phyloP scores from a whole-genome alignment of 2,888 invertebrate genomes.

The Napeogenes sylphis region DNA sequence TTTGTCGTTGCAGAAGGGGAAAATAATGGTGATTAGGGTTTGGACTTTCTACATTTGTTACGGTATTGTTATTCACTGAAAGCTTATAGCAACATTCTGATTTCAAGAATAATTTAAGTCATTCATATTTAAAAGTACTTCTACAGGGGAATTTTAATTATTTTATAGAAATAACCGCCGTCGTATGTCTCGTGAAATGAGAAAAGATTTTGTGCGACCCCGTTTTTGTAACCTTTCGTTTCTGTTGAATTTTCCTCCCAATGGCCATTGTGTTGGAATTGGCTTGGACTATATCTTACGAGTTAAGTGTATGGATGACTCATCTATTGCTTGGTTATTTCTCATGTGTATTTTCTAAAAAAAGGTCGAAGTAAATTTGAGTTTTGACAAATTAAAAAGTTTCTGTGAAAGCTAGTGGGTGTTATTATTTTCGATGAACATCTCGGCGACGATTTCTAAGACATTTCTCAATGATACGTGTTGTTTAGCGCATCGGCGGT shows the following conservation, averaged over 20 bases:
- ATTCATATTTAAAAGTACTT: conserved; percentile 2
- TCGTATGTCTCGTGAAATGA: conserved; percentile 17
- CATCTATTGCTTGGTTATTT: not conserved
- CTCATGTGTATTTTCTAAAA: not conserved
- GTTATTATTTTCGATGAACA: conserved; percentile 14
- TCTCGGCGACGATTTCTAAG: conserved; percentile 13
- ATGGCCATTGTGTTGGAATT: conserved; percentile 21
- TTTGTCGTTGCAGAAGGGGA: conserved; percentile 47
- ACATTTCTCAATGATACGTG: conserved; percentile 41
- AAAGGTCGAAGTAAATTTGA: not conserved
- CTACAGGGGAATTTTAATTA: conserved; percentile 4
- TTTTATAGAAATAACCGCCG: conserved; percentile 1
- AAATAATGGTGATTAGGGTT: conserved; percentile 42
- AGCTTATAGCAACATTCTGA: not conserved
- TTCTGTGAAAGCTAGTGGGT: conserved; percentile 20
- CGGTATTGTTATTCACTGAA: conserved; percentile 3
- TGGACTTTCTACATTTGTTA: conserved; percentile 27
- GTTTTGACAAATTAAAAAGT: not conserved
- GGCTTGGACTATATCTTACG: conserved; percentile 10
- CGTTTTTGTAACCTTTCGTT: conserved; percentile 27
- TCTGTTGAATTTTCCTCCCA: conserved; percentile 8
- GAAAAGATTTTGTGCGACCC: conserved; percentile 24
- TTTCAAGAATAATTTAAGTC: not conserved
- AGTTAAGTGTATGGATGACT: conserved; percentile 15
- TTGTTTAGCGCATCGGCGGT: conserved; percentile 65